Percentiles rank a stretch among this genome's conserved stretches.
Conservation (phyloP, 2,888 invertebrate genomes). For the Stegana nigrithorax region DNA sequence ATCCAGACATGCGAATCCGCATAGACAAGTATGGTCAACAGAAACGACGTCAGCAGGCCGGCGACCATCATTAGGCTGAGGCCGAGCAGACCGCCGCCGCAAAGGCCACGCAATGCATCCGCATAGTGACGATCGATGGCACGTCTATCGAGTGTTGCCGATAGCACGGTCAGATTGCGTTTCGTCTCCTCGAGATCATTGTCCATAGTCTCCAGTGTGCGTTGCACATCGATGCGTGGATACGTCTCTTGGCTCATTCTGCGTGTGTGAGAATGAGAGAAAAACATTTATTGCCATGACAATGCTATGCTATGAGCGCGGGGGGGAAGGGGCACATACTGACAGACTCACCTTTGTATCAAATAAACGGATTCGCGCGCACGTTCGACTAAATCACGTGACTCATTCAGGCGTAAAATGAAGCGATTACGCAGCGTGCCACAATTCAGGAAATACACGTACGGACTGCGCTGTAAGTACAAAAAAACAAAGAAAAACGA, state of each 20-base stretch:
- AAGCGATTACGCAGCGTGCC: constrained; percentile 68
- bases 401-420: constrained; percentile 68
- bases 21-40: constrained; percentile 92
- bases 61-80: constrained; percentile 88
- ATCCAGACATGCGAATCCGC: constrained; percentile 98
- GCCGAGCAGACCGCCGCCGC: constrained; percentile 85
- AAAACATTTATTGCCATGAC: background rate
- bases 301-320: background rate
- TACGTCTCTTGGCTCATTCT: constrained; percentile 68
- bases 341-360: constrained; percentile 60
- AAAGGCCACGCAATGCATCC: constrained; percentile 81
- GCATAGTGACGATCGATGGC: constrained; percentile 86
- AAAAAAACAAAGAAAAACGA: constrained; percentile 2
- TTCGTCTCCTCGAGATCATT: constrained; percentile 67
- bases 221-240: constrained; percentile 66
- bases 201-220: constrained; percentile 64
- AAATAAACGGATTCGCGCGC: constrained; percentile 66
- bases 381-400: constrained; percentile 67
- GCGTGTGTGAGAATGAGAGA: constrained; percentile 17
- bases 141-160: constrained; percentile 83
- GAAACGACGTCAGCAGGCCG: constrained; percentile 86
- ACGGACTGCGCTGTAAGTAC: constrained; percentile 63
- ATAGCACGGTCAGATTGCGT: constrained; percentile 67
- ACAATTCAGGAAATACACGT: constrained; percentile 68
- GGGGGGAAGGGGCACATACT: no score